These are phyloP conservation scores for Brachionus plicatilis DNA, from an alignment of 1,140 invertebrate species.

Conservation along the genomic window DNA sequence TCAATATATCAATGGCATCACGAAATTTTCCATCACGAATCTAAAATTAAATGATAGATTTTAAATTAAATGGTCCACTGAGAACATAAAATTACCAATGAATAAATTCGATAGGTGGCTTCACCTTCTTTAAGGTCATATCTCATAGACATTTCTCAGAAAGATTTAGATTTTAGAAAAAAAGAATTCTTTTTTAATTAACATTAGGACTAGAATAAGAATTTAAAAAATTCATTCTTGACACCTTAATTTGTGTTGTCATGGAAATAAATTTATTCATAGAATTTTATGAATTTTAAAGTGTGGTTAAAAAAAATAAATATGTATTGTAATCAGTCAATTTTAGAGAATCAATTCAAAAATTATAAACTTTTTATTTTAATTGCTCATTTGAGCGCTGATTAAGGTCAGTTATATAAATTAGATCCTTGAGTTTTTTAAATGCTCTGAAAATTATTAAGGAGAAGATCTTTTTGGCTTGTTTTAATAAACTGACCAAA, in stretches of 20 bases:
- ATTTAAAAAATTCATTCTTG: slow-evolving; percentile 21
- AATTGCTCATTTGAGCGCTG: neutral
- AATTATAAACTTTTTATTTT: neutral
- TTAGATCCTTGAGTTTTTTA: too few species aligned
- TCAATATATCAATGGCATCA: slow-evolving; percentile 34
- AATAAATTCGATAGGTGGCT: slow-evolving; percentile 25
- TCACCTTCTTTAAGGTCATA: slow-evolving; percentile 38
- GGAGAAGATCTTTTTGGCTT: too few species aligned
- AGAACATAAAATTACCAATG: neutral
- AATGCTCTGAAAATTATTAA: too few species aligned
- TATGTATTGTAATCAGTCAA: neutral
- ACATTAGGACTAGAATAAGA: neutral
- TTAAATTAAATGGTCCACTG: neutral
- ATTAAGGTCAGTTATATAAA: too few species aligned
- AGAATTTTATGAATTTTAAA: neutral
- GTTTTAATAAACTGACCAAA: too few species aligned
- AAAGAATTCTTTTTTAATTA: neutral
- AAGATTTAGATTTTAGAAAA: neutral
- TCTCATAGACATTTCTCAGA: slow-evolving; percentile 28
- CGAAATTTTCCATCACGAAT: slow-evolving; percentile 39
- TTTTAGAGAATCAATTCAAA: neutral
- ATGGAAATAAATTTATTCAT: slow-evolving; percentile 1
- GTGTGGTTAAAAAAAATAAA: too few species aligned
- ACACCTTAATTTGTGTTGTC: neutral
- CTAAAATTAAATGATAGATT: neutral